Base-by-base conservation (phyloP, 2,113 vertebrate species). In the Campylomormyrus numenius region DNA sequence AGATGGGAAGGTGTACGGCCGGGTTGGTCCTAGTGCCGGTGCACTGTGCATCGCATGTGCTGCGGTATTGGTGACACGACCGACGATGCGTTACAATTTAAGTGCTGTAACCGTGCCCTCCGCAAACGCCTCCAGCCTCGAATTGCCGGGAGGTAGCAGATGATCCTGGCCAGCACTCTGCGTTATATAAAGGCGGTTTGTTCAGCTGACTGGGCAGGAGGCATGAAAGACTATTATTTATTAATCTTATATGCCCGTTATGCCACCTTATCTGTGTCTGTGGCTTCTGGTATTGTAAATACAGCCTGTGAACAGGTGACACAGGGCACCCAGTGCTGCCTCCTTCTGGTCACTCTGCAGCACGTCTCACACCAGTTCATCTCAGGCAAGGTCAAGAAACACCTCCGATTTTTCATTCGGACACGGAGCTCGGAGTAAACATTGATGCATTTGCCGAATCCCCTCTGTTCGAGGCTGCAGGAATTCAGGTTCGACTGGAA, bases 21-120 rank as follows among this genome's bases (percentile, higher is more conserved):
- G 9, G 49, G 89, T 90, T 89, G 88, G 90, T 89, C 48, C 85
- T 5, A 53, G 11, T 88, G 90, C 46, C 49, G 45, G 35, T 45
- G 17, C 10, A 19, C 11, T 5, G 39, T 19, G 31, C 74, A 1
- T 42, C 13, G 1, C 74, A 4, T 80, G 74, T 42, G 74, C 39
- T 7, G 35, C 0, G 35, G 35, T 42, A 39, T 35, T 13, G 17
- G 35, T 77, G 70, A 39, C 31, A 24, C 11, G 27, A 6, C 70
- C 9, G 0, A 35, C 9, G 13, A 35, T 17, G 13, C 35, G 3
- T 39, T 66, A 53, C 1, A 31, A 84, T 77, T 35, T 52, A 31
- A 17, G 39, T 48, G 80, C 46, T 46, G 24, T 42, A 5, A 17
- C 42, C 2, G 27, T 66, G 3, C 58, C 3, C 48, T 83, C 35